phyloP scores from a whole-genome alignment of 2,888 invertebrate species.

The Morinoia aosen region DNA sequence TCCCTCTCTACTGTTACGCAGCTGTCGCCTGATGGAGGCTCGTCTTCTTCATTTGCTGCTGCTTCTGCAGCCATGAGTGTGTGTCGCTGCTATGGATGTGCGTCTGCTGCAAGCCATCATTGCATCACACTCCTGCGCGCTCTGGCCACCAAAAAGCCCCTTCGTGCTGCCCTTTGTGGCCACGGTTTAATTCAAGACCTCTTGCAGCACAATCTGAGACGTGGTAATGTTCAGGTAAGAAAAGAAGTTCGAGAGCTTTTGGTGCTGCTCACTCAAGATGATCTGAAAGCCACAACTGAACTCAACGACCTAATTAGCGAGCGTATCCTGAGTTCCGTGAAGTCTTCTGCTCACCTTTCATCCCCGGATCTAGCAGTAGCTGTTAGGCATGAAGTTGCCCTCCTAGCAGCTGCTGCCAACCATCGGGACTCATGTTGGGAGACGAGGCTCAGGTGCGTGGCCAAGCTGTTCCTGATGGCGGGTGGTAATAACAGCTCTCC shows the following conservation, averaged over 20 bases:
- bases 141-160: conserved; percentile 84
- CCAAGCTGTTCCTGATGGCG: conserved; percentile 73
- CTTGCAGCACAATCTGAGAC: conserved; percentile 89
- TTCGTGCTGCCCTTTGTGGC: conserved; percentile 82
- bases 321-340: conserved; percentile 78
- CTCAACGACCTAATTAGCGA: conserved; percentile 86
- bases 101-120: conserved; percentile 92
- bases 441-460: conserved; percentile 80
- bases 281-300: conserved; percentile 84
- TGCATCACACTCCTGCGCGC: conserved; percentile 92
- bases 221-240: conserved; percentile 85
- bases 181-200: conserved; percentile 91
- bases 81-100: conserved; percentile 75
- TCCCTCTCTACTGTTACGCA: conserved; percentile 66
- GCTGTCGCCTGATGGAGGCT: conserved; percentile 68
- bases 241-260: conserved; percentile 90
- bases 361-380: conserved; percentile 81
- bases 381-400: conserved; percentile 89
- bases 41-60: conserved; percentile 63
- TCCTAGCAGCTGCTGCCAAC: conserved; percentile 88
- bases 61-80: conserved; percentile 51
- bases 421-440: conserved; percentile 98
- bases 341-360: conserved; percentile 78
- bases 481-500: conserved; percentile 77
- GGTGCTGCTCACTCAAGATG: conserved; percentile 90